phyloP scores from a whole-genome alignment of 2,888 invertebrate species.

The Leptarthrus brevirostris region DNA sequence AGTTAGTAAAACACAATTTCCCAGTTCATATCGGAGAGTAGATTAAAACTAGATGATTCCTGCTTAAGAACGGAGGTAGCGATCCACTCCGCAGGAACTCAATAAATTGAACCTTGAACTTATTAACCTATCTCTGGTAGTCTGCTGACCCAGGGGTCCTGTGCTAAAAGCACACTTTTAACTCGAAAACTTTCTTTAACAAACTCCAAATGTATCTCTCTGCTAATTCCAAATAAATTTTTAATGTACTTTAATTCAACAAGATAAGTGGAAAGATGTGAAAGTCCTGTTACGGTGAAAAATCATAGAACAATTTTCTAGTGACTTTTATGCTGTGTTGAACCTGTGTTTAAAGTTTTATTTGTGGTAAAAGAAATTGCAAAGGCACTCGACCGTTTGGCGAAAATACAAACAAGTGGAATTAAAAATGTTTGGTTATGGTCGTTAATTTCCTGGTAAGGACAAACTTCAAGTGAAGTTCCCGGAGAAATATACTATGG shows the following conservation, averaged over 20 bases:
- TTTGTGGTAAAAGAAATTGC: background rate
- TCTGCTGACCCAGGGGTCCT: background rate
- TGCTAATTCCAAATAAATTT: constrained; percentile 16
- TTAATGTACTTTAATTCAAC: constrained; percentile 8
- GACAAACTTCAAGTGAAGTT: constrained; percentile 16
- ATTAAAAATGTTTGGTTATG: constrained; percentile 22
- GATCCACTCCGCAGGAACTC: no score
- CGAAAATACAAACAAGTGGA: background rate
- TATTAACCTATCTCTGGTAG: background rate
- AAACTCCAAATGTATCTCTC: background rate
- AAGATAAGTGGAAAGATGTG: constrained; percentile 2
- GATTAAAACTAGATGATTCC: no score
- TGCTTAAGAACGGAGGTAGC: no score
- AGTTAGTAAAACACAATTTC: no score
- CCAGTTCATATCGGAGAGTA: no score
- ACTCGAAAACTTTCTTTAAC: background rate
- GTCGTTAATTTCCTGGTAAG: constrained; percentile 8
- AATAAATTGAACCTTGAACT: background rate
- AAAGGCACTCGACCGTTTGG: background rate
- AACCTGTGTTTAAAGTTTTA: background rate
- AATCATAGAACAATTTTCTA: constrained; percentile 4
- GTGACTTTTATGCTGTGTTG: constrained; percentile 6
- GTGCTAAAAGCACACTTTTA: background rate
- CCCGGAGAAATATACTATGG: background rate
- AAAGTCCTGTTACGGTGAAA: constrained; percentile 6